Conservation (phyloP, 2,797 vertebrate genomes). For the Lepus oiostolus region DNA sequence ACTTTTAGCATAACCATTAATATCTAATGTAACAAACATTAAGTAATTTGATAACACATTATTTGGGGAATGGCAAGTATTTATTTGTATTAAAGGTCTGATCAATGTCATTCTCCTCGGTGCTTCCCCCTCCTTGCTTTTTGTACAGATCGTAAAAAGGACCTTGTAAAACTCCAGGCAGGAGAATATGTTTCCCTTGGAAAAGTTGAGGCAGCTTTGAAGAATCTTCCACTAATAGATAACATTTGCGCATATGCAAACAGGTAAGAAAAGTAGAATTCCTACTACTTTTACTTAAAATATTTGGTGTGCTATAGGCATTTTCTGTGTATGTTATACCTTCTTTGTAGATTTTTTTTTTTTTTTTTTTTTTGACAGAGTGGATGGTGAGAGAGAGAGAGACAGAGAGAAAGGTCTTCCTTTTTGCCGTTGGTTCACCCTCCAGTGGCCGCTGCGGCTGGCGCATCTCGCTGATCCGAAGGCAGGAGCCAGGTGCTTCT, state of each 20-base stretch:
- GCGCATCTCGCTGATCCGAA: too few relatives aligned
- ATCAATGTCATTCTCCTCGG: not conserved
- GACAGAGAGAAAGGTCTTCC: too few relatives aligned
- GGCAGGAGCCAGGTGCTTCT: too few relatives aligned
- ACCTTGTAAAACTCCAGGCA: conserved; percentile 97
- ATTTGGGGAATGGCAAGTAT: not conserved
- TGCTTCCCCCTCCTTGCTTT: not conserved
- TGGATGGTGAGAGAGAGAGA: too few relatives aligned
- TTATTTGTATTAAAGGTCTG: not conserved
- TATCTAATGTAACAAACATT: conserved; percentile 8
- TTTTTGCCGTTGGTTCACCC: too few relatives aligned
- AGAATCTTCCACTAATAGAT: conserved; percentile 96
- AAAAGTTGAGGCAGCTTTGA: conserved; percentile 96
- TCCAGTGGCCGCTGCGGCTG: too few relatives aligned
- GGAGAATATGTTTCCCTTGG: conserved; percentile 98
- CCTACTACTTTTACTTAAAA: not conserved
- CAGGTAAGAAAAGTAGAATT: conserved; percentile 91
- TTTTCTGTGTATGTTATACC: not conserved
- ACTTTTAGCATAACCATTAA: not conserved
- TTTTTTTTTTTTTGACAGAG: too few relatives aligned
- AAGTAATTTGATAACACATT: not conserved
- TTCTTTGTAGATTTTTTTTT: not conserved
- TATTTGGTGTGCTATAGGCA: not conserved
- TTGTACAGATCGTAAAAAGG: conserved; percentile 96
- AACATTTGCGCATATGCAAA: conserved; percentile 98